These are phyloP conservation scores for Erebia epiphron DNA, from an alignment of 2,888 invertebrate species.

Conservation along the genomic window DNA sequence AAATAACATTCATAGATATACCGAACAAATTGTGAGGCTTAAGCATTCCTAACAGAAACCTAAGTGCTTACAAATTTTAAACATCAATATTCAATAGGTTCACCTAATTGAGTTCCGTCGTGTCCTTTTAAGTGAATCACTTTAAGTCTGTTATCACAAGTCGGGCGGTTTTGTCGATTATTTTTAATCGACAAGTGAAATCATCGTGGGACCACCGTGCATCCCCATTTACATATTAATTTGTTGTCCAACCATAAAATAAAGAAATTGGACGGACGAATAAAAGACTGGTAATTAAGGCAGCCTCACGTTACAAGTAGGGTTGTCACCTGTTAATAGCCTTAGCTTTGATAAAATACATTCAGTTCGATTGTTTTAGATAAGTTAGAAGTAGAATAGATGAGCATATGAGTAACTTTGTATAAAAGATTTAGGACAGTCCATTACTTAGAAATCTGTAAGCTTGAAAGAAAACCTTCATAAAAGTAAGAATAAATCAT, in stretches of 20 bases:
- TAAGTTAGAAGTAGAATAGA: too few relatives aligned
- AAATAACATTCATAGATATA: background rate
- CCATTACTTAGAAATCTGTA: too few relatives aligned
- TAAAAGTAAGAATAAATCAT: too few relatives aligned
- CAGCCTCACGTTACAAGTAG: slow-evolving; percentile 57
- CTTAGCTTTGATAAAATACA: background rate
- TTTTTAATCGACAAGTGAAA: slow-evolving; percentile 49
- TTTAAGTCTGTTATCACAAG: slow-evolving; percentile 34
- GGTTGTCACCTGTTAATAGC: slow-evolving; percentile 8
- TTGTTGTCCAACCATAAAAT: slow-evolving; percentile 78
- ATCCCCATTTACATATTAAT: slow-evolving; percentile 79
- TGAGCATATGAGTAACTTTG: too few relatives aligned
- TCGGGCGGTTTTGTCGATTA: slow-evolving; percentile 39
- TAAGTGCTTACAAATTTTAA: slow-evolving; percentile 18
- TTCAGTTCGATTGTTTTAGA: background rate
- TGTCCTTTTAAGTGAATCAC: slow-evolving; percentile 16
- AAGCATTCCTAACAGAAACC: slow-evolving; percentile 5
- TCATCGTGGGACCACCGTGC: slow-evolving; percentile 69
- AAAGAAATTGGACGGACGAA: slow-evolving; percentile 75
- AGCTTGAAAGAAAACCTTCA: too few relatives aligned
- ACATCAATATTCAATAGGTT: slow-evolving; percentile 12
- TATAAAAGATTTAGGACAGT: too few relatives aligned
- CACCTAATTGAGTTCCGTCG: slow-evolving; percentile 24
- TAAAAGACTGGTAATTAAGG: slow-evolving; percentile 71
- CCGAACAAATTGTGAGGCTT: background rate